Evolutionary conservation across 2,888 invertebrate genomes (phyloP).

Genomic region (Luperina nickerlii): DNA sequence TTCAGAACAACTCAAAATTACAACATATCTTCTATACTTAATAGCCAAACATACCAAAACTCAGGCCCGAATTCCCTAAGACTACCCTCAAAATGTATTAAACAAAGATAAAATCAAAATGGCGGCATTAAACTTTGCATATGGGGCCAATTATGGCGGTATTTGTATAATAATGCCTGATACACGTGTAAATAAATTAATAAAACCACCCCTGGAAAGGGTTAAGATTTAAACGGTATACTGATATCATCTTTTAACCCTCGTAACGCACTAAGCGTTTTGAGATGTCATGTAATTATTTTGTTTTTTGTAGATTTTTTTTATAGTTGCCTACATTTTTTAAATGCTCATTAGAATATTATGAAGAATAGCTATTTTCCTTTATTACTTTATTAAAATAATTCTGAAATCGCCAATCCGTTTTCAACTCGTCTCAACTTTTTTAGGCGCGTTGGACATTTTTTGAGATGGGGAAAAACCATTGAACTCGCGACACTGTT

Average conservation of each 20-base stretch:
- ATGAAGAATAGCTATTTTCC: background rate
- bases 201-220: conserved; percentile 85
- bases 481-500: too few species aligned
- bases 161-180: conserved; percentile 83
- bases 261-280: conserved; percentile 63
- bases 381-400: too few species aligned
- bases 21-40: conserved; percentile 5
- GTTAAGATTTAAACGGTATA: conserved; percentile 82
- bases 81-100: conserved; percentile 81
- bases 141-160: conserved; percentile 85
- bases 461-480: too few species aligned
- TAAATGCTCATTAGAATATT: background rate
- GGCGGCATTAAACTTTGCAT: conserved; percentile 86
- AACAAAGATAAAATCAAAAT: conserved; percentile 83
- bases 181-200: conserved; percentile 89
- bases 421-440: too few species aligned
- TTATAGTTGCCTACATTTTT: background rate
- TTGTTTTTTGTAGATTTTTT: background rate
- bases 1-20: background rate
- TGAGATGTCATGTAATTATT: conserved; percentile 42
- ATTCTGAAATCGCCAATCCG: too few species aligned
- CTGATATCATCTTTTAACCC: conserved; percentile 81
- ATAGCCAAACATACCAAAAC: conserved; percentile 19
- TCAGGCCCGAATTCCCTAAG: conserved; percentile 49
- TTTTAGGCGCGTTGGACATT: too few species aligned